Conservation (phyloP, 2,113 vertebrate species). For the Glareola pratincola region DNA sequence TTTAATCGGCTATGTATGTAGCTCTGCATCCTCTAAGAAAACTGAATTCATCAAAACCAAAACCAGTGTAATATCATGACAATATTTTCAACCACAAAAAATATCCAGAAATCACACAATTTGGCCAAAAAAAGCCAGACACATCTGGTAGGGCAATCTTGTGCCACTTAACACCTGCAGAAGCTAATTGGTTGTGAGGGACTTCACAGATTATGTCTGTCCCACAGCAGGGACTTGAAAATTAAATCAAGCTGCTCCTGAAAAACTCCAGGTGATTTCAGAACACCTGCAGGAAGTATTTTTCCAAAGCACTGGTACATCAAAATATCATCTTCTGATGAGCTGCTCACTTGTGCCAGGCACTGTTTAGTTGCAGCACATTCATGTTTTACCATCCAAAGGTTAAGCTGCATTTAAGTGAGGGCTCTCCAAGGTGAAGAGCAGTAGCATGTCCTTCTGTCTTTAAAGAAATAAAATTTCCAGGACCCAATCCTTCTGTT, state of each 20-base stretch:
- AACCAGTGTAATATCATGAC: not conserved
- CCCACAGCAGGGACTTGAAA: slow-evolving; percentile 30
- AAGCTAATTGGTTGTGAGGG: not conserved
- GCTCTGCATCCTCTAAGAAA: not conserved
- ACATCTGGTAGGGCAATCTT: not conserved
- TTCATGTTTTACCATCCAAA: not conserved
- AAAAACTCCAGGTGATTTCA: slow-evolving; percentile 18
- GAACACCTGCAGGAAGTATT: slow-evolving; percentile 29
- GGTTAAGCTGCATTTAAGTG: not conserved
- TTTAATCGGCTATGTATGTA: not conserved
- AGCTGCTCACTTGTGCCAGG: not conserved
- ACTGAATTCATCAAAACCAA: not conserved
- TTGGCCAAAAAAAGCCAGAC: not conserved
- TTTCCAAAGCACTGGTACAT: slow-evolving; percentile 15
- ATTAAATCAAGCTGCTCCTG: slow-evolving; percentile 38
- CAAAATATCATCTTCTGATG: not conserved
- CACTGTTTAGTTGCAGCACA: not conserved
- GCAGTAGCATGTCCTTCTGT: not conserved
- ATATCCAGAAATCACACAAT: not conserved
- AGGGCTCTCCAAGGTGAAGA: not conserved
- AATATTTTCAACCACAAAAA: not conserved
- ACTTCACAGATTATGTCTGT: not conserved
- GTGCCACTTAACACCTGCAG: not conserved
- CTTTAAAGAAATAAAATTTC: not conserved
- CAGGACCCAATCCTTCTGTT: not conserved